phyloP scores from a whole-genome alignment of 2,888 invertebrate species.

The Crocallis elinguaria region DNA sequence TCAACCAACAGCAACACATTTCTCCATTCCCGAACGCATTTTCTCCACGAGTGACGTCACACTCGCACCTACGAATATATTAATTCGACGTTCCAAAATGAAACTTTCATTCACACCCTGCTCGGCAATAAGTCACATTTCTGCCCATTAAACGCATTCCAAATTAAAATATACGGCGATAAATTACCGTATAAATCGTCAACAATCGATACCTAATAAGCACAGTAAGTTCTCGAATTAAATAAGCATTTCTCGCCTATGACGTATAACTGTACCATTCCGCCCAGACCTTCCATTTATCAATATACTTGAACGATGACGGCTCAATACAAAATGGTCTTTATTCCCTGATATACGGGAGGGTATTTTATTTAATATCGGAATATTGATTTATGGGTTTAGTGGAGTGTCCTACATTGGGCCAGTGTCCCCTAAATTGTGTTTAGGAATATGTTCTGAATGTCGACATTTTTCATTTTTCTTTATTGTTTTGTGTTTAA shows the following conservation, averaged over 20 bases:
- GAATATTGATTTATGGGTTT: constrained; percentile 76
- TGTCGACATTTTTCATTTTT: constrained; percentile 52
- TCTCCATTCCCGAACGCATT: too few species aligned
- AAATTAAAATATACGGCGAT: constrained; percentile 42
- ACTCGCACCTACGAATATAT: background rate
- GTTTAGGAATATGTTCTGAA: constrained; percentile 58
- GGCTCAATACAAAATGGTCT: constrained; percentile 54
- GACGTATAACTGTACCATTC: constrained; percentile 55
- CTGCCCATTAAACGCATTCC: constrained; percentile 29
- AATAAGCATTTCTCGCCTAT: constrained; percentile 67
- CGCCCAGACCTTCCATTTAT: constrained; percentile 42
- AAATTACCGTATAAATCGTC: constrained; percentile 58
- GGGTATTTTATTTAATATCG: constrained; percentile 79
- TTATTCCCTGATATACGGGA: constrained; percentile 68
- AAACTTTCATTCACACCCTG: constrained; percentile 16
- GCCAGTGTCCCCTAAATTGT: constrained; percentile 58
- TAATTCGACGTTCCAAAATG: background rate
- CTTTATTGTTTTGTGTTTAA: constrained; percentile 41
- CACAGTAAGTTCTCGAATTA: constrained; percentile 71
- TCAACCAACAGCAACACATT: too few species aligned
- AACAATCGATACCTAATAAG: constrained; percentile 67
- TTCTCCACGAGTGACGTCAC: too few species aligned
- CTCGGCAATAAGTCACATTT: constrained; percentile 20
- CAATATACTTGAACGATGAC: constrained; percentile 32
- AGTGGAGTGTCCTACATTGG: constrained; percentile 53